A percentile compares a stretch with the other conserved stretches of the same genome.
phyloP scores from a whole-genome alignment of 2,797 vertebrate species.

The Margarornis squamiger region DNA sequence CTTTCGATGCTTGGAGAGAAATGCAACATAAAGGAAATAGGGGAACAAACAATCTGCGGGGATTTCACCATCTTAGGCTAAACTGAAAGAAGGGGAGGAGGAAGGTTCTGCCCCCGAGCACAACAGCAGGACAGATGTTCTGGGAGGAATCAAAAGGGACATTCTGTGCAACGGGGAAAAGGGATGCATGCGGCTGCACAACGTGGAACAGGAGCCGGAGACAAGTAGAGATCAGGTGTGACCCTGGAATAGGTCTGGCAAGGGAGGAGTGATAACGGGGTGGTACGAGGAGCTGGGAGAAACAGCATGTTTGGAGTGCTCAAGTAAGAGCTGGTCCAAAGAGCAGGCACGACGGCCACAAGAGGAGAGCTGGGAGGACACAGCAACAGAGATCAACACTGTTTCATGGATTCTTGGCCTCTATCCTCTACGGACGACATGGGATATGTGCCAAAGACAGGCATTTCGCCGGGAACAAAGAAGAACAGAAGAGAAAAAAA shows the following conservation, averaged over 20 bases:
- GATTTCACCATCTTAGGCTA: constrained; percentile 75
- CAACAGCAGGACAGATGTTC: constrained; percentile 35
- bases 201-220: neutral
- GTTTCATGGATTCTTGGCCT: constrained; percentile 21
- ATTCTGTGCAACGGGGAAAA: neutral
- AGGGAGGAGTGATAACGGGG: neutral
- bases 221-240: neutral
- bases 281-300: constrained; percentile 6
- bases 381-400: neutral
- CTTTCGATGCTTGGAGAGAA: constrained; percentile 67
- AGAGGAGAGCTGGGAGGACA: constrained; percentile 17
- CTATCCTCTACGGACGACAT: neutral
- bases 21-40: constrained; percentile 76
- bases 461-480: constrained; percentile 5
- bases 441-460: constrained; percentile 39
- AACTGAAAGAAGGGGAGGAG: constrained; percentile 73
- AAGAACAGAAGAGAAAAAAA: neutral
- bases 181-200: neutral
- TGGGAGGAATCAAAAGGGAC: constrained; percentile 17
- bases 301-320: neutral
- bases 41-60: constrained; percentile 73
- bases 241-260: neutral
- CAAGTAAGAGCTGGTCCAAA: constrained; percentile 4
- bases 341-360: neutral
- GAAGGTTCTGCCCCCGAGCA: constrained; percentile 40